Evolutionary conservation across 2,888 invertebrate genomes (phyloP).

Genomic region (Lymantria dispar): DNA sequence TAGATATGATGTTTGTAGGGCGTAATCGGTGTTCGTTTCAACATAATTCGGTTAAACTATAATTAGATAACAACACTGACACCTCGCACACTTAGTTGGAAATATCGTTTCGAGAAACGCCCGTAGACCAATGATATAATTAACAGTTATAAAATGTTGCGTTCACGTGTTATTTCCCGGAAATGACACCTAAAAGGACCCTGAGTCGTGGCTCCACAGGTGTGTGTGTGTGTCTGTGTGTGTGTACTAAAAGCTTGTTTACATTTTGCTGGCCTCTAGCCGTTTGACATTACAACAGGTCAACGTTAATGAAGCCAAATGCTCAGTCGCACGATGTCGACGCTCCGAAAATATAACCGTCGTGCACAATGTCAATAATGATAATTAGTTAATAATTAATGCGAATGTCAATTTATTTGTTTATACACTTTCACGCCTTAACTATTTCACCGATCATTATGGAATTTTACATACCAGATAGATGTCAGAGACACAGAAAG

Average conservation of each 20-base stretch:
- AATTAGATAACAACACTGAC: constrained; percentile 34
- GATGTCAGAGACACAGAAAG: too few species aligned
- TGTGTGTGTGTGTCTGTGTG: too few species aligned
- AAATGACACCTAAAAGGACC: constrained; percentile 42
- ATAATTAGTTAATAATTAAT: too few species aligned
- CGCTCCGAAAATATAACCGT: too few species aligned
- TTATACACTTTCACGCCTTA: too few species aligned
- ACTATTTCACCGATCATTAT: too few species aligned
- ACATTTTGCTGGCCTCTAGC: constrained; percentile 42
- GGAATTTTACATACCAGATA: too few species aligned
- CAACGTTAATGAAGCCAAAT: constrained; percentile 1
- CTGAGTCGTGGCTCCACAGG: constrained; percentile 35
- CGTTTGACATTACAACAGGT: constrained; percentile 44
- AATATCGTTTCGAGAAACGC: constrained; percentile 27
- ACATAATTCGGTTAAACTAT: constrained; percentile 30
- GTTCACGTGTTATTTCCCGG: constrained; percentile 55
- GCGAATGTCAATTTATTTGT: too few species aligned
- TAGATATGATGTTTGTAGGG: constrained; percentile 18
- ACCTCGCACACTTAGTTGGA: constrained; percentile 29
- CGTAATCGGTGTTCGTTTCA: constrained; percentile 25
- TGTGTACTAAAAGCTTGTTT: constrained; percentile 44
- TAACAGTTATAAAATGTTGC: constrained; percentile 36
- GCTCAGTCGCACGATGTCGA: too few species aligned
- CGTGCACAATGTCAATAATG: too few species aligned
- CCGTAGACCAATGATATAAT: constrained; percentile 32